A percentile compares a stretch with the other conserved stretches of the same genome.
Evolutionary conservation across 2,113 vertebrate species (phyloP).

Genomic region (Lichenostomus cassidix): DNA sequence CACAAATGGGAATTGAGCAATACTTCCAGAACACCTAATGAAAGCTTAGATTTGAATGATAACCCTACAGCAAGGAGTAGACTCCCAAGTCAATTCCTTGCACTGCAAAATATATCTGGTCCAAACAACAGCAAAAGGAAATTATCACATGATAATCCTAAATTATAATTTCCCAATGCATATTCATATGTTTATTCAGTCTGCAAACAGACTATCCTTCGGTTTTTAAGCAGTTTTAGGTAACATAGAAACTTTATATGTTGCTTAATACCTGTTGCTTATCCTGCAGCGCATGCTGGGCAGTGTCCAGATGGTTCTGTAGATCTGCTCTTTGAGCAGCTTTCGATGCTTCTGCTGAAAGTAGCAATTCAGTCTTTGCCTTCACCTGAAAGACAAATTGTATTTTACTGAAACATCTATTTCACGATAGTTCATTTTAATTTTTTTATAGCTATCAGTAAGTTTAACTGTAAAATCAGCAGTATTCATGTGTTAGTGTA

Average conservation of each 20-base stretch:
- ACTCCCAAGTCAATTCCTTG: background rate
- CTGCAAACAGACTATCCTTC: background rate
- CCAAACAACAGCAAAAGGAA: background rate
- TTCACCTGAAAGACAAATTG: constrained; percentile 83
- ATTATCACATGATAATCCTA: background rate
- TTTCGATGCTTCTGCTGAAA: constrained; percentile 94
- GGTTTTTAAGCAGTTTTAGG: background rate
- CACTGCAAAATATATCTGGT: background rate
- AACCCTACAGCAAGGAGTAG: background rate
- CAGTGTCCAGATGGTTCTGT: constrained; percentile 93
- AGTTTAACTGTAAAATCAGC: background rate
- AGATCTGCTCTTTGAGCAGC: constrained; percentile 91
- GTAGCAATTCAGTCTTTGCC: constrained; percentile 93
- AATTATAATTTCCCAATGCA: background rate
- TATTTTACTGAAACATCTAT: background rate
- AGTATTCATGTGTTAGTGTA: background rate
- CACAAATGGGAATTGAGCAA: background rate
- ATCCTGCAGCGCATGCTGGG: constrained; percentile 94
- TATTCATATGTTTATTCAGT: background rate
- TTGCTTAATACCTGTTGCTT: constrained; percentile 89
- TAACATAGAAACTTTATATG: background rate
- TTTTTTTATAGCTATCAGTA: background rate
- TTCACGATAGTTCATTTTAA: background rate
- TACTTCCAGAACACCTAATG: background rate
- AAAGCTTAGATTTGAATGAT: background rate